phyloP scores from a whole-genome alignment of 2,797 vertebrate genomes.

The Sorex maritimensis region DNA sequence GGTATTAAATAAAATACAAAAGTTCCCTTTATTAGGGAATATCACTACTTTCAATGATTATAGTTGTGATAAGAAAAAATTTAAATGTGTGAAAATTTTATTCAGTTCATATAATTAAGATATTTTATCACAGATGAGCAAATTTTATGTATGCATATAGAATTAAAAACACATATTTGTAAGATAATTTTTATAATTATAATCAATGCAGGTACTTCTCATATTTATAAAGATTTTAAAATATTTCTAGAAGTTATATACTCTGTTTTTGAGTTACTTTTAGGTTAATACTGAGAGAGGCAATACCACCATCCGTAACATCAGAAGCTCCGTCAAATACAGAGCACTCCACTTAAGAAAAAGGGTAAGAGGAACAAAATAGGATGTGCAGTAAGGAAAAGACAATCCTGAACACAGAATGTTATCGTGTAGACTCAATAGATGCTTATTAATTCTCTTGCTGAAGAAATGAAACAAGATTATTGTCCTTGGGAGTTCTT shows the following conservation, averaged over 20 bases:
- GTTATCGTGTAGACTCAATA: background rate
- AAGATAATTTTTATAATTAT: conserved; percentile 46
- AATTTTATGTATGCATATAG: conserved; percentile 1
- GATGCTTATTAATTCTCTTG: background rate
- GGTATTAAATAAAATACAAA: conserved; percentile 79
- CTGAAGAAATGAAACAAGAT: background rate
- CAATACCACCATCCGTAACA: background rate
- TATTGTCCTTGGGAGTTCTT: background rate
- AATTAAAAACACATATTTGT: conserved; percentile 38
- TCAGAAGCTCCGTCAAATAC: background rate
- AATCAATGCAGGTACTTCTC: conserved; percentile 31
- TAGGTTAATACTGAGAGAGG: background rate
- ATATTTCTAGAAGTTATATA: conserved; percentile 32
- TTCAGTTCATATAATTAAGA: background rate
- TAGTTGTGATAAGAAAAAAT: background rate
- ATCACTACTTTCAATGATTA: conserved; percentile 51
- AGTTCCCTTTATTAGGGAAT: conserved; percentile 69
- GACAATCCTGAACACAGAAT: background rate
- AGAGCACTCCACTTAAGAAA: background rate
- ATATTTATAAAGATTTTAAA: conserved; percentile 48
- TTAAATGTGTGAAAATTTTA: conserved; percentile 44
- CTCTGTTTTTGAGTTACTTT: conserved; percentile 21
- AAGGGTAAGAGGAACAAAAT: background rate
- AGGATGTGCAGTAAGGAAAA: background rate
- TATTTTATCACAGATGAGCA: conserved; percentile 45